Percentiles rank a stretch among this genome's conserved stretches.
Evolutionary conservation across 1,140 invertebrate species (phyloP).

Genomic region (Lasaia peninsularis): DNA sequence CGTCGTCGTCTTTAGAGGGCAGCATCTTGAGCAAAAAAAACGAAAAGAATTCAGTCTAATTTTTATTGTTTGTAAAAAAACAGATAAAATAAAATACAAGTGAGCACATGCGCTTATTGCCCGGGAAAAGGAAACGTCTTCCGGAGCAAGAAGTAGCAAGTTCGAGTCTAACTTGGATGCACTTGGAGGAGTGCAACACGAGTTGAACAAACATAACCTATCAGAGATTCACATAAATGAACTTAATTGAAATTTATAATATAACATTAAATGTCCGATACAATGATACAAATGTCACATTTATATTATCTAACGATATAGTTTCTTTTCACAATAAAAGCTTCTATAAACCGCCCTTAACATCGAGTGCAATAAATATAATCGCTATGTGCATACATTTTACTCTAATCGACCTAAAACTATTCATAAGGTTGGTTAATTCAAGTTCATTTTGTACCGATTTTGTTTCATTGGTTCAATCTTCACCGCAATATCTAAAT

Average conservation of each 20-base stretch:
- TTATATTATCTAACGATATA: constrained; percentile 1
- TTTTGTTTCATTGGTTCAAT: constrained; percentile 40
- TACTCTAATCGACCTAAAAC: constrained; percentile 45
- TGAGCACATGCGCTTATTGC: constrained; percentile 71
- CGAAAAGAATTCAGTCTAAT: constrained; percentile 59
- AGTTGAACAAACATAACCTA: constrained; percentile 18
- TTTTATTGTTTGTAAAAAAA: constrained; percentile 73
- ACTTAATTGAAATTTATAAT: not conserved
- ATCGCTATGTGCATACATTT: constrained; percentile 62
- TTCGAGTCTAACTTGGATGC: constrained; percentile 30
- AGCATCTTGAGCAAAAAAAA: too few relatives aligned
- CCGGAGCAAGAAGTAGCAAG: constrained; percentile 68
- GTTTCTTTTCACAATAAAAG: constrained; percentile 4
- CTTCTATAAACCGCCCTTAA: constrained; percentile 7
- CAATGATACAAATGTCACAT: not conserved
- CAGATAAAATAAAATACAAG: constrained; percentile 62
- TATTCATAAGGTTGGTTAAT: constrained; percentile 51
- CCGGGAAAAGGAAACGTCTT: constrained; percentile 71
- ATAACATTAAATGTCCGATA: not conserved
- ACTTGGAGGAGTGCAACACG: not conserved
- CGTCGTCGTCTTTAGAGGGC: too few relatives aligned
- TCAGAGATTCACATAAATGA: constrained; percentile 11
- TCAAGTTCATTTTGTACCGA: constrained; percentile 68
- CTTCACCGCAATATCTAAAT: constrained; percentile 25
- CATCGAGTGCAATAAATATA: constrained; percentile 59